A percentile compares a stretch with the other conserved stretches of the same genome.
phyloP scores from a whole-genome alignment of 2,888 invertebrate species.

The Parnassius mnemosyne region DNA sequence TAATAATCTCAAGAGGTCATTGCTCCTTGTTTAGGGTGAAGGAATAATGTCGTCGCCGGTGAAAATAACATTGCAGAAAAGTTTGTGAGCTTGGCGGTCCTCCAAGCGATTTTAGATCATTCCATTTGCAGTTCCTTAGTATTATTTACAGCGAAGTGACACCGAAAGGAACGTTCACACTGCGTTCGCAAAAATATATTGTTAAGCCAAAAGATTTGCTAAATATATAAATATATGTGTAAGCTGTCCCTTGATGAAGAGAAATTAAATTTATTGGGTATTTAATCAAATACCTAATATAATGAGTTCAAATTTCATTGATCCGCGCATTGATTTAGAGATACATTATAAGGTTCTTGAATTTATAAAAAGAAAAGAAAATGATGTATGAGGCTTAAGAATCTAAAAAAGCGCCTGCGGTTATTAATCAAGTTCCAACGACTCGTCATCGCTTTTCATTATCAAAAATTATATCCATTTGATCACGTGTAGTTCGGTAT shows the following conservation, averaged over 20 bases:
- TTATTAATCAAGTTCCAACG: no score
- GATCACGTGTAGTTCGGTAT: no score
- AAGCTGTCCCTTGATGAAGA: slow-evolving; percentile 8
- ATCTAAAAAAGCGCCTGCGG: no score
- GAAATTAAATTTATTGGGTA: not conserved
- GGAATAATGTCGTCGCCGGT: slow-evolving; percentile 15
- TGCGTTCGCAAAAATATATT: slow-evolving; percentile 9
- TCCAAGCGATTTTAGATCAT: slow-evolving; percentile 26
- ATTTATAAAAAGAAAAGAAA: no score
- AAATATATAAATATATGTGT: slow-evolving; percentile 3
- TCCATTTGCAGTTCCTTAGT: slow-evolving; percentile 9
- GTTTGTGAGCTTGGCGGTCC: slow-evolving; percentile 26
- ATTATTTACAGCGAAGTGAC: slow-evolving; percentile 3
- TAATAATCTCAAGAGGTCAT: slow-evolving; percentile 15
- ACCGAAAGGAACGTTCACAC: slow-evolving; percentile 5
- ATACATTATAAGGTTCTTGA: no score
- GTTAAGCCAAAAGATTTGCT: not conserved
- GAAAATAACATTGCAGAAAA: slow-evolving; percentile 20
- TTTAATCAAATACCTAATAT: slow-evolving; percentile 30
- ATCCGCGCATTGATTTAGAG: no score
- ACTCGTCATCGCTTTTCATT: no score
- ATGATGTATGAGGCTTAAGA: no score
- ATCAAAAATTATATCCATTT: no score
- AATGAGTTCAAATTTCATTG: slow-evolving; percentile 23
- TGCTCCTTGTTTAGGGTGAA: slow-evolving; percentile 15